Evolutionary conservation across 2,888 invertebrate species (phyloP).

Genomic region (Macrosiphum euphorbiae): DNA sequence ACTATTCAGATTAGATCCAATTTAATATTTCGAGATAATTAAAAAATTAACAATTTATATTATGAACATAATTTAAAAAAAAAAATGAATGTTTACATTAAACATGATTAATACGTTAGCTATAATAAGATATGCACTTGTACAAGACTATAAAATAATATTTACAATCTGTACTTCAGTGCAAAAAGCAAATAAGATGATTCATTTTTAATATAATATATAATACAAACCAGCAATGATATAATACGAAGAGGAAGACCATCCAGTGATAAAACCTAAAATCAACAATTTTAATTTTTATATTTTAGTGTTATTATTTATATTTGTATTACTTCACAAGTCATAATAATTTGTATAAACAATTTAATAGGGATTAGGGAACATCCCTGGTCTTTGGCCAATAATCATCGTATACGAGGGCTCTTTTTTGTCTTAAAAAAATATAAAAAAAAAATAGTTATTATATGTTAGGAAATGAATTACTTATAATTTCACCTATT

Average conservation of each 20-base stretch:
- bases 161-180: neutral
- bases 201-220: neutral
- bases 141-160: neutral
- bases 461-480: too few relatives aligned
- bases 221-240: neutral
- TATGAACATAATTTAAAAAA: neutral
- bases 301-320: neutral
- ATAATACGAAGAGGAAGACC: neutral
- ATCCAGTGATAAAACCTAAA: neutral
- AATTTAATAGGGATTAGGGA: neutral
- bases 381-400: neutral
- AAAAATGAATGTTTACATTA: neutral
- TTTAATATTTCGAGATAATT: neutral
- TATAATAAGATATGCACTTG: neutral
- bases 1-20: neutral
- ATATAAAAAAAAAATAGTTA: too few relatives aligned
- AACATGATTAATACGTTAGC: neutral
- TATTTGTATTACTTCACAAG: neutral
- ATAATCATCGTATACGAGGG: neutral
- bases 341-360: neutral
- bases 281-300: neutral
- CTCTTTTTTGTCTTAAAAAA: neutral
- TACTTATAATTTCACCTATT: too few relatives aligned
- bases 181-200: neutral
- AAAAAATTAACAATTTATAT: neutral